phyloP scores from a whole-genome alignment of 1,140 invertebrate species.

The Lordiphosa collinella region DNA sequence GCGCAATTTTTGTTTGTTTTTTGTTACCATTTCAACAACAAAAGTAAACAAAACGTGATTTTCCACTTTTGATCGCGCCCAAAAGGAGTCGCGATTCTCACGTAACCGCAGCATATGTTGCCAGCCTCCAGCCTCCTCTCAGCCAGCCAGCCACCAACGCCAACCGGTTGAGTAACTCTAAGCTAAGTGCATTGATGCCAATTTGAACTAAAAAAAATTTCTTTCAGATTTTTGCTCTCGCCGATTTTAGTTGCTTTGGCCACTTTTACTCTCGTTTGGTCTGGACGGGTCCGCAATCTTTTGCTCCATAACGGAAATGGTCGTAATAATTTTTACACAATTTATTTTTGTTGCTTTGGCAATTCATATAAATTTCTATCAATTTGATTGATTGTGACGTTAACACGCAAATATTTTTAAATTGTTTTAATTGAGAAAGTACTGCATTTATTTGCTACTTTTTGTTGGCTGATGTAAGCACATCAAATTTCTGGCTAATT shows the following conservation, averaged over 20 bases:
- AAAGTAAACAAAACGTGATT: constrained; percentile 19
- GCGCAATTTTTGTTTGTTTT: constrained; percentile 13
- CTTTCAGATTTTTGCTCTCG: constrained; percentile 19
- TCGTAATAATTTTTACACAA: constrained; percentile 13
- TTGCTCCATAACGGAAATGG: constrained; percentile 15
- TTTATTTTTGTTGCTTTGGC: constrained; percentile 12
- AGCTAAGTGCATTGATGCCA: constrained; percentile 5
- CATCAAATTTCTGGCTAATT: background rate
- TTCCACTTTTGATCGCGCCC: constrained; percentile 20
- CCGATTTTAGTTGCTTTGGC: background rate
- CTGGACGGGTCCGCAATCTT: background rate
- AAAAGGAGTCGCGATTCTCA: constrained; percentile 16
- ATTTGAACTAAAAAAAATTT: constrained; percentile 9
- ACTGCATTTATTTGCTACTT: constrained; percentile 1
- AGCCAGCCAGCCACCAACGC: background rate
- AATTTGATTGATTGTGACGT: constrained; percentile 12
- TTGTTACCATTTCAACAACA: constrained; percentile 19
- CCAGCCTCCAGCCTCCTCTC: constrained; percentile 1
- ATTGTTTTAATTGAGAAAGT: constrained; percentile 5
- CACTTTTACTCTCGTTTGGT: constrained; percentile 1
- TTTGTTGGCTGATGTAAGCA: background rate
- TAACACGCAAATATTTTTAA: constrained; percentile 9
- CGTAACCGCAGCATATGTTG: constrained; percentile 16
- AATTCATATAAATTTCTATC: constrained; percentile 14
- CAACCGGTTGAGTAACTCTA: constrained; percentile 18